These are phyloP conservation scores for Cryptoblepharus egeriae DNA, from an alignment of 2,797 vertebrate genomes.

Conservation along the genomic window DNA sequence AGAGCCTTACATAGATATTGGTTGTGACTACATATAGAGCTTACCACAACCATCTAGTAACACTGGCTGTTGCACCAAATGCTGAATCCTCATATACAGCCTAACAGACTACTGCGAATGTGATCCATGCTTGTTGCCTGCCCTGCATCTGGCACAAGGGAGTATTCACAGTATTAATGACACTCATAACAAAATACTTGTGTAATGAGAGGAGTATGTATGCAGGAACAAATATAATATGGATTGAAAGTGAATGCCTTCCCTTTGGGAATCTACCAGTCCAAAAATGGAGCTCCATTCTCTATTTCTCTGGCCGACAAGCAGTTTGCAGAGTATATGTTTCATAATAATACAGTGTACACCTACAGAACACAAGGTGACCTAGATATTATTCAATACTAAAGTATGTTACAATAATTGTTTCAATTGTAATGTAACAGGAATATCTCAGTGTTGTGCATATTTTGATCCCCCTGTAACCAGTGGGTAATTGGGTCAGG, in stretches of 20 bases:
- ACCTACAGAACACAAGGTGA: slow-evolving; percentile 16
- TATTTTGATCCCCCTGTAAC: neutral
- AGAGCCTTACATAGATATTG: slow-evolving; percentile 40
- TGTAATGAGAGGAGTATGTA: slow-evolving; percentile 39
- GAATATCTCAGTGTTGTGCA: neutral
- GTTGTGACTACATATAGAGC: slow-evolving; percentile 44
- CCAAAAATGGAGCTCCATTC: slow-evolving; percentile 27
- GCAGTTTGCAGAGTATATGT: slow-evolving; percentile 31
- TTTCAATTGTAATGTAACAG: slow-evolving; percentile 11
- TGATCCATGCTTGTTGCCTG: slow-evolving; percentile 25
- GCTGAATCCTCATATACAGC: slow-evolving; percentile 49
- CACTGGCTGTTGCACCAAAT: slow-evolving; percentile 46
- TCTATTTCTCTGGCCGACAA: slow-evolving; percentile 44
- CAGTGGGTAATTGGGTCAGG: neutral
- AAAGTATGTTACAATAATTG: neutral
- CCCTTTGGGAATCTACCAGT: slow-evolving; percentile 38
- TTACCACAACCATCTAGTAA: slow-evolving; percentile 47
- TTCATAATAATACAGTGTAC: slow-evolving; percentile 4
- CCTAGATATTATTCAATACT: no score
- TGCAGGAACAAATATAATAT: slow-evolving; percentile 39
- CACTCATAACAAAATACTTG: neutral
- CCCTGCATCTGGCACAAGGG: slow-evolving; percentile 5
- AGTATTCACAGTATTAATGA: neutral
- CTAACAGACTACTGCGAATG: slow-evolving; percentile 31
- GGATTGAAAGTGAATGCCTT: neutral